These are phyloP conservation scores for Upupa epops DNA, from an alignment of 2,113 vertebrate species.

Conservation along the genomic window DNA sequence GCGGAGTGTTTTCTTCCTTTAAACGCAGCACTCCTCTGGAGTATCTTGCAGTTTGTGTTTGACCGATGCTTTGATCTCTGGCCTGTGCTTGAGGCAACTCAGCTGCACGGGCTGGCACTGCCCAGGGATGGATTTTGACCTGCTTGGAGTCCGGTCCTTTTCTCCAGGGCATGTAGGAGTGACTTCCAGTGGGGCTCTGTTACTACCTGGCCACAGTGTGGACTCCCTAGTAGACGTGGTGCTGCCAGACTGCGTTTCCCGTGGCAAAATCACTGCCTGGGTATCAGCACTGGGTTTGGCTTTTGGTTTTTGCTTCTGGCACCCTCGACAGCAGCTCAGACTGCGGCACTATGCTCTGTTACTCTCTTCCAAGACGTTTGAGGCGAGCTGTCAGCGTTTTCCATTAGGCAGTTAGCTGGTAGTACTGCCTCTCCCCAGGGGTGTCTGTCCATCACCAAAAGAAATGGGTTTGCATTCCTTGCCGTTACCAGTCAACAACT, in stretches of 20 bases:
- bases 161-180: neutral
- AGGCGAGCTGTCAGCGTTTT: neutral
- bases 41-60: neutral
- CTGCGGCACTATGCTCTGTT: neutral
- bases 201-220: neutral
- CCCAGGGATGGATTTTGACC: neutral
- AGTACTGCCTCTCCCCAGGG: rapidly evolving
- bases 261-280: neutral
- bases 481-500: neutral
- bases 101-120: neutral
- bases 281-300: neutral
- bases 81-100: neutral
- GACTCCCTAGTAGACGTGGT: neutral
- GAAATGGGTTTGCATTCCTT: neutral
- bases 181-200: neutral
- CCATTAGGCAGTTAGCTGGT: neutral
- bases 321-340: neutral
- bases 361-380: neutral
- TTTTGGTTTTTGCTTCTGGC: rapidly evolving
- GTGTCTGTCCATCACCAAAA: neutral
- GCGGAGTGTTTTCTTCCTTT: neutral
- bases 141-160: neutral
- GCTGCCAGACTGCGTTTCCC: neutral
- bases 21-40: neutral
- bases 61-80: neutral